Evolutionary conservation across 1,140 invertebrate genomes (phyloP), one percentile per base, ranked within the genome.

Genomic region (Plutomurus gul): DNA sequence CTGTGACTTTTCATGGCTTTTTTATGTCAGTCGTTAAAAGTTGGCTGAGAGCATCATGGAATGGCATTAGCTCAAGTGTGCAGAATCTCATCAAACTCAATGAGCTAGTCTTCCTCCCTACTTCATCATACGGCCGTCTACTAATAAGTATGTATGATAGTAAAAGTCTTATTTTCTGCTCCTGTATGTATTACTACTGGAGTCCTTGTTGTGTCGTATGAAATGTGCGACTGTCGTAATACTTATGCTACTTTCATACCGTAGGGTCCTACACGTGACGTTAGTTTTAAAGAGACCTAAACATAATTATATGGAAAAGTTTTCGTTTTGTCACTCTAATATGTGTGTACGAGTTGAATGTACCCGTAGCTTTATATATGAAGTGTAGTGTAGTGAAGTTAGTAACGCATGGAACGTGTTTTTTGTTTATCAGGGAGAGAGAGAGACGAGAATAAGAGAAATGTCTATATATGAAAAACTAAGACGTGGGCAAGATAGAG

Each of bases 21-120:
- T 65, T 65, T 65, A 65, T 65, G 16, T 25, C 56, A 25, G 25
- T 65, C 56, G 56, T 65, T 65, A 65, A 65, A 65, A 65, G 56
- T 65, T 65, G 56, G 56, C 27, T 65, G 30, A 65, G 56, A 30
- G 10, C 27, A 65, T 65, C 56, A 65, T 27, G 36, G 56, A 65
- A 36, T n/a, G 56, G 27, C 30, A 65, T 65, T 65, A 65, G 56
- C 56, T 65, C 56, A 65, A 65, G 56, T 65, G 56, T 65, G 56
- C 16, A 65, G 56, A 65, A 65, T 65, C 56, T 65, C 27, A 65
- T 65, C 56, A 65, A 65, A 33, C 36, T 11, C 56, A 65, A 33
- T 65, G 56, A 65, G 56, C 27, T 18, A 16, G 36, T n/a, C 36
- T 65, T 65, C 56, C 56, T 65, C 36, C 56, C 56, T 33, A 65